Percentiles rank a stretch among this genome's conserved stretches.
Evolutionary conservation across 2,797 vertebrate genomes (phyloP).

Genomic region (Silurus aristotelis): DNA sequence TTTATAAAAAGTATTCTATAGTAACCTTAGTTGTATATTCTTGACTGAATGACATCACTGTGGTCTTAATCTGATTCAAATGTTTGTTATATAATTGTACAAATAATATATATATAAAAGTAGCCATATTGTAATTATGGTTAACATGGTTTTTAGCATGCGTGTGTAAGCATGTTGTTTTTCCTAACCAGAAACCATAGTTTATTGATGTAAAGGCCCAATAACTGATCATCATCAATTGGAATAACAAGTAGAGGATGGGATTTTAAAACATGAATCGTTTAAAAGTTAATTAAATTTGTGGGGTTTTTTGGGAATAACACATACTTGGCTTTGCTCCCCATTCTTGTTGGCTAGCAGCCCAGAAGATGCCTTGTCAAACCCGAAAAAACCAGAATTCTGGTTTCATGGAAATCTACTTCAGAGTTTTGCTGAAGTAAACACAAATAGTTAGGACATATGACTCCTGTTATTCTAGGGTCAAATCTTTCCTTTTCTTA

Average conservation of each 20-base stretch:
- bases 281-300: conserved; percentile 9
- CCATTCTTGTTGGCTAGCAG: conserved; percentile 9
- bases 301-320: conserved; percentile 25
- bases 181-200: not conserved
- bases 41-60: not conserved
- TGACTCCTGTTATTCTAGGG: not conserved
- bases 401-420: conserved; percentile 16
- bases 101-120: not conserved
- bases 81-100: not conserved
- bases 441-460: conserved; percentile 7
- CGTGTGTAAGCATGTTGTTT: not conserved
- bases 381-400: not conserved
- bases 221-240: not conserved
- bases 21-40: not conserved
- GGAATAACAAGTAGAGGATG: conserved; percentile 1
- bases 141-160: not conserved
- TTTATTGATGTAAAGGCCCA: not conserved
- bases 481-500: not conserved
- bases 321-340: conserved; percentile 18
- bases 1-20: not conserved
- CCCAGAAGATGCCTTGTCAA: conserved; percentile 12
- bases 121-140: not conserved
- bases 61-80: not conserved
- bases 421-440: conserved; percentile 20
- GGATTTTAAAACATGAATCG: not conserved